These are phyloP conservation scores for Drosophila arizonae DNA, from an alignment of 1,140 invertebrate genomes.

Conservation along the genomic window DNA sequence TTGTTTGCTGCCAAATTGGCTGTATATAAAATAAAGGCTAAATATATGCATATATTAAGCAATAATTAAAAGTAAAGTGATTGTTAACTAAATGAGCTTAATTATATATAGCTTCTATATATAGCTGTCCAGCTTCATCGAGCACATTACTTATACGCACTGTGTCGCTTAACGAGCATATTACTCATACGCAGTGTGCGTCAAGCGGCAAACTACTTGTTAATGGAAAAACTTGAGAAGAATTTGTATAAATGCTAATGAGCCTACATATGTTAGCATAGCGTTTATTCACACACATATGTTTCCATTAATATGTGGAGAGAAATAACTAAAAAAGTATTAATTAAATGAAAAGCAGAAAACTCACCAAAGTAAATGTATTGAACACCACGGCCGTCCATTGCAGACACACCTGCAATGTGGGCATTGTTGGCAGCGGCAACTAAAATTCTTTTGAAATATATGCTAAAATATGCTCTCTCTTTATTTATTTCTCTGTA, in stretches of 20 bases:
- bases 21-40: slow-evolving; percentile 21
- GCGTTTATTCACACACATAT: not conserved
- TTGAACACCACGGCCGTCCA: slow-evolving; percentile 67
- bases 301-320: not conserved
- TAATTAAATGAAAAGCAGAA: not conserved
- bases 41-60: slow-evolving; percentile 26
- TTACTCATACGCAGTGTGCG: slow-evolving; percentile 60
- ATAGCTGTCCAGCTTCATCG: too few relatives aligned
- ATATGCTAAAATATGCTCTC: slow-evolving; percentile 1
- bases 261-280: not conserved
- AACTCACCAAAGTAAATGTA: slow-evolving; percentile 64
- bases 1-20: slow-evolving; percentile 70
- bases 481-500: not conserved
- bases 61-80: slow-evolving; percentile 37
- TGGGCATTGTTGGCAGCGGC: slow-evolving; percentile 47
- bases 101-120: not conserved
- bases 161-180: not conserved
- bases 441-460: not conserved
- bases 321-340: not conserved
- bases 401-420: slow-evolving; percentile 68
- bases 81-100: slow-evolving; percentile 43
- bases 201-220: slow-evolving; percentile 18
- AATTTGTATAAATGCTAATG: slow-evolving; percentile 4
- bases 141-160: not conserved
- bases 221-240: slow-evolving; percentile 3